Base-by-base conservation (phyloP, 30 jellyfish, hydroid and myxozoan genomes). In the Sanderia malayensis region DNA sequence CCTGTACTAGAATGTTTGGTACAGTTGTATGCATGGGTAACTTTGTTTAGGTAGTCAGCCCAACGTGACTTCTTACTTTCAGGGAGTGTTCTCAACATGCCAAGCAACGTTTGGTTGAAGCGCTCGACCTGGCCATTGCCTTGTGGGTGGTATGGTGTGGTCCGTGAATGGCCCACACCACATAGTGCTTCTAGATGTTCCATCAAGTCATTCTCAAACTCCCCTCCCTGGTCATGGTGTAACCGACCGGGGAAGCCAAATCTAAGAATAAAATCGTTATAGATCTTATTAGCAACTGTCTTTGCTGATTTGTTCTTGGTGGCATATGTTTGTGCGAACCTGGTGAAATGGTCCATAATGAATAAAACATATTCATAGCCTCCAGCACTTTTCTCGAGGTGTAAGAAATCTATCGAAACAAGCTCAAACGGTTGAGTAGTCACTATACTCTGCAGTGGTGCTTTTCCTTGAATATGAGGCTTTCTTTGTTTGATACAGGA, bases 91-190 rank as follows among this genome's bases (percentile, higher is more conserved):
- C 73, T 74, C 31, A 59, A 46, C 93, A 55, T 80, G 9, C 61
- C 74, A 47, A 80, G 67, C 2, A 69, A 33, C 2, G 93, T 80
- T 57, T 68, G 70, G 44, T 80, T 69, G 64, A 80, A 58, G 53
- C 85, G 31, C 62, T 80, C 73, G n/a, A 55, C 79, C 76, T 69
- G 79, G 52, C 80, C 86, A 57, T 80, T 80, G 44, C 71, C 74
- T 55, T 68, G 86, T 21, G 72, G 86, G 57, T 80, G 93, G 73
- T 80, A 79, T 2, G 68, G 92, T 44, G 78, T 79, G 49, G 92
- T 31, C 29, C 92, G 61, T 20, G 80, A 67, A 37, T 68, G 84
- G 20, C 34, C 32, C 49, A 79, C 47, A 21, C 79, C 92, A 79
- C 78, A 46, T 1, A 79, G 62, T 9, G 32, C 31, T 47, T 53